Evolutionary conservation across 2,113 vertebrate species (phyloP).

Genomic region (Trematocara marginatum): DNA sequence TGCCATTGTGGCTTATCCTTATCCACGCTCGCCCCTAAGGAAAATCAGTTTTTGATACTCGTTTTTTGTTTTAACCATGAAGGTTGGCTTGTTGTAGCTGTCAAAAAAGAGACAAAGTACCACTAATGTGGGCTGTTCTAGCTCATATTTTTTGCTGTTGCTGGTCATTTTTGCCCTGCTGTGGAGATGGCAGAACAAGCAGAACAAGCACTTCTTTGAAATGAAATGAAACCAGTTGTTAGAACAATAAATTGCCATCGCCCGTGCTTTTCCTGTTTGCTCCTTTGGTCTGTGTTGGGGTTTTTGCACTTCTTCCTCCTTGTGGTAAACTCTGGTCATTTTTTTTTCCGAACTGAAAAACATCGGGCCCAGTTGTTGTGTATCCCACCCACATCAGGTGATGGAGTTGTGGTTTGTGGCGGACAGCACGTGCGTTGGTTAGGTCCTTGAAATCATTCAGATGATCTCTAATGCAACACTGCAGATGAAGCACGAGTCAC

Average conservation of each 20-base stretch:
- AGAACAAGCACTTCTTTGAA: neutral
- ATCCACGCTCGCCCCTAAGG: accelerated
- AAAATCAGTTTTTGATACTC: neutral
- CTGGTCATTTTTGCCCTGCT: neutral
- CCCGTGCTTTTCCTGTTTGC: neutral
- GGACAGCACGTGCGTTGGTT: neutral
- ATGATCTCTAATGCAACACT: neutral
- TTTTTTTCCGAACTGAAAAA: neutral
- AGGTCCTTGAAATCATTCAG: neutral
- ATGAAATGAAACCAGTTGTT: neutral
- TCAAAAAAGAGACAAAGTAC: neutral
- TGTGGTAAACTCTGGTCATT: neutral
- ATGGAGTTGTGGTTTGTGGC: neutral
- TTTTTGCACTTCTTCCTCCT: neutral
- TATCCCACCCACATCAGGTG: neutral
- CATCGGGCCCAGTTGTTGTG: neutral
- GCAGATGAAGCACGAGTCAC: neutral
- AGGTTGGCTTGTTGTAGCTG: neutral
- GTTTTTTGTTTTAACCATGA: neutral
- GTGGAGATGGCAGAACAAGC: neutral
- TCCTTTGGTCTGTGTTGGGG: neutral
- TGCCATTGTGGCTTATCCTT: neutral
- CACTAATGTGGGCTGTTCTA: neutral
- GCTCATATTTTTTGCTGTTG: neutral
- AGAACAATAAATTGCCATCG: neutral